phyloP scores from a whole-genome alignment of 2,113 vertebrate genomes.

The Brachyhypopomus occidentalis region DNA sequence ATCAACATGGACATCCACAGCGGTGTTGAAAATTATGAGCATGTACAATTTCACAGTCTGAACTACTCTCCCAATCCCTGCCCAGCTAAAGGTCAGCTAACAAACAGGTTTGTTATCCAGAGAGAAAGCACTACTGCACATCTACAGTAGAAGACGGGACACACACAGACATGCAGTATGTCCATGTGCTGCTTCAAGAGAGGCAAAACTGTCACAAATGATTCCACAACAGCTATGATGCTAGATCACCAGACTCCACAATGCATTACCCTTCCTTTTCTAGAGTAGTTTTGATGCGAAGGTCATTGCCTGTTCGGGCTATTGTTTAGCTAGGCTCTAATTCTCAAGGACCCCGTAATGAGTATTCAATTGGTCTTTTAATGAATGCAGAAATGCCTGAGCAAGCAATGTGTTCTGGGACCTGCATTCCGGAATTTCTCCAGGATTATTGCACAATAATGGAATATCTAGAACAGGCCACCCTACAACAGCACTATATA shows the following conservation, averaged over 20 bases:
- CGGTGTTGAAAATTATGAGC: neutral
- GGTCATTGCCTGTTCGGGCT: neutral
- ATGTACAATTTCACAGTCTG: neutral
- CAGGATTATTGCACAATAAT: too few relatives aligned
- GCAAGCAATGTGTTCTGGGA: neutral
- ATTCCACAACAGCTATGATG: too few relatives aligned
- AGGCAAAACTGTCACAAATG: too few relatives aligned
- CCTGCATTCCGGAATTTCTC: neutral
- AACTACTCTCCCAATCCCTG: neutral
- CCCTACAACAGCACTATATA: neutral
- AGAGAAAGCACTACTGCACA: neutral
- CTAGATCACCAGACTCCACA: too few relatives aligned
- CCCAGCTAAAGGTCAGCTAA: conserved; percentile 20
- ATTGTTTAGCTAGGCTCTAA: neutral
- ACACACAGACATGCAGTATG: neutral
- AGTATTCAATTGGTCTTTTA: neutral
- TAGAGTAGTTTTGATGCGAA: neutral
- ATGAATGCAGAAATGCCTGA: neutral
- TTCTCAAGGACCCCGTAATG: too few relatives aligned
- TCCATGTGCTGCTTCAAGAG: neutral
- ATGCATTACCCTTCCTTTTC: neutral
- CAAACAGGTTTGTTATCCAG: neutral
- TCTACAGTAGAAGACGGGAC: neutral
- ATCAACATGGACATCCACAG: neutral
- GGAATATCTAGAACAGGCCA: too few relatives aligned